Conservation (phyloP, 2,888 invertebrate species). For the Frankliniella intonsa region DNA sequence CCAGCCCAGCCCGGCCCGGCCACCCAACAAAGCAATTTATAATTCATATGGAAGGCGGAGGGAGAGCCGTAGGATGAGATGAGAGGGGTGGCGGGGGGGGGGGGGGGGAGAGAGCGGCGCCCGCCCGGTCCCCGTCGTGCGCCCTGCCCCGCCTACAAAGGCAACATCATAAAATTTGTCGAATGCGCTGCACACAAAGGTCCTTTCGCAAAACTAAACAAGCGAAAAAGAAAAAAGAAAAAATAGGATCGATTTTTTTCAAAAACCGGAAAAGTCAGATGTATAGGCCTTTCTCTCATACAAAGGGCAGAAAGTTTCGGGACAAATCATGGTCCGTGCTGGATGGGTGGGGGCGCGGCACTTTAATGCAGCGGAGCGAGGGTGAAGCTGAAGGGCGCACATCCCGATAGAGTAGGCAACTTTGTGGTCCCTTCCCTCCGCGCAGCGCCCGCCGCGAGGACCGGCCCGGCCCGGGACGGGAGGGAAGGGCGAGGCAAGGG, state of each 20-base stretch:
- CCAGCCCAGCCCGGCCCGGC: neutral
- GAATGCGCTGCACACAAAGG: neutral
- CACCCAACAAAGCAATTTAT: constrained; percentile 23
- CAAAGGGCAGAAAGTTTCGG: neutral
- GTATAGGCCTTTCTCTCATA: neutral
- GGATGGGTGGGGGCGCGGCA: too few relatives aligned
- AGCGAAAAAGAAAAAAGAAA: neutral
- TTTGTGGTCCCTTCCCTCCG: too few relatives aligned
- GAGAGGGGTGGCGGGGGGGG: neutral
- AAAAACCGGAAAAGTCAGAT: neutral
- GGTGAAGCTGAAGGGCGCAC: too few relatives aligned
- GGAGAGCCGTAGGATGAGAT: neutral
- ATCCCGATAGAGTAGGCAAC: too few relatives aligned
- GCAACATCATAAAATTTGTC: constrained; percentile 25
- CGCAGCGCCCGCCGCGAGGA: neutral
- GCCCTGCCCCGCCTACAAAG: neutral
- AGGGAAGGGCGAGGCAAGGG: neutral
- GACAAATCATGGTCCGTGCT: neutral
- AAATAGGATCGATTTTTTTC: too few relatives aligned
- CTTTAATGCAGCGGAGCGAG: too few relatives aligned
- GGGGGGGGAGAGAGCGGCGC: neutral
- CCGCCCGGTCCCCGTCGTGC: neutral
- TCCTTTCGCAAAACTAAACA: neutral
- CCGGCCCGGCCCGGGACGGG: neutral
- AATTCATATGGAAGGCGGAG: constrained; percentile 20